Evolutionary conservation across 1,140 invertebrate genomes (phyloP), one percentile per base, ranked within the genome.

Genomic region (Zaprionus davidi): DNA sequence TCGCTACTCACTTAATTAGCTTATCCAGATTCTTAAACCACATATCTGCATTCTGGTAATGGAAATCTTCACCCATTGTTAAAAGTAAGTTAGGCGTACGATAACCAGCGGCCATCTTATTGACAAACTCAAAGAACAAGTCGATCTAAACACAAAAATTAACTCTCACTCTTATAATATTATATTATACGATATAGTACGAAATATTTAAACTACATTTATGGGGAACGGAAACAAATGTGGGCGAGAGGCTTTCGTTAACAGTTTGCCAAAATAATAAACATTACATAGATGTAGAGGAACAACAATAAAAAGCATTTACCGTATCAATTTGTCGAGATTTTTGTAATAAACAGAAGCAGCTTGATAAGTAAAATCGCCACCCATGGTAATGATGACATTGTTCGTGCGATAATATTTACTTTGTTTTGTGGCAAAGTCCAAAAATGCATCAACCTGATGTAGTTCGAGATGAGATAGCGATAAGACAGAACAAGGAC

Each of bases 1-100:
- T 24, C 28, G 38, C 41, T 72, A 93, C 94, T 94, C 94, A 97
- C 97, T 95, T 94, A 82, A 98, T 98, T 15, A 98, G 94, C 87
- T 96, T 97, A 87, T 99, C 98, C 91, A 98, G 91, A 93, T 99
- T 98, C 76, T 93, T 95, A 90, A 95, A 99, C 96, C 97, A 98
- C 92, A 95, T 95, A 79, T 95, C 93, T 1, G 98, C 98, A 88
- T 97, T 95, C 82, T 97, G 96, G 92, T 98, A 99, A 77, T 96
- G 95, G 90, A 99, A 99, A 94, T 99, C 98, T 76, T 96, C 96
- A 1, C 98, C 98, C 98, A 99, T 99, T 0, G 97, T 92, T 57
- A 98, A 93, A 56, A 98, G 94, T 11, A 98, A 93, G 92, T 99
- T 96, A 77, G 96, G 95, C 0, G 95, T 95, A 57, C 92, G 92